A percentile compares a stretch with the other conserved stretches of the same genome.
Evolutionary conservation across 2,888 invertebrate genomes (phyloP).

Genomic region (Drosophila cognata): DNA sequence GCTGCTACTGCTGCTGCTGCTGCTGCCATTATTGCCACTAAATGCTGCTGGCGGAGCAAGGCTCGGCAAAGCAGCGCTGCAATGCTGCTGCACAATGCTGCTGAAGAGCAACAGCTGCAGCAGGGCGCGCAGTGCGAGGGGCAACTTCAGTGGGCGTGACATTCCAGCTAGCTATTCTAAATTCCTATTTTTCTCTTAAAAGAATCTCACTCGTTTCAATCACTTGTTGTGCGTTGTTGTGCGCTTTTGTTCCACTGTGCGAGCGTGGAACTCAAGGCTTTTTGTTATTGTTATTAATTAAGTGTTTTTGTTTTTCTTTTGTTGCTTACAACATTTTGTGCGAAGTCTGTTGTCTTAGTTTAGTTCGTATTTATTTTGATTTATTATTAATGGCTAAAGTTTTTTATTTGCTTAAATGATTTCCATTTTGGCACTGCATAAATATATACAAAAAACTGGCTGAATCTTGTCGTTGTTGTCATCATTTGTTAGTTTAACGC

Average conservation of each 20-base stretch:
- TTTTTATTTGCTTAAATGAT: conserved; percentile 59
- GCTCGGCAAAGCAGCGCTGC: conserved; percentile 58
- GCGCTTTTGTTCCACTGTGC: conserved; percentile 68
- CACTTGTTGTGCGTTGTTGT: conserved; percentile 42
- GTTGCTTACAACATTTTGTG: conserved; percentile 68
- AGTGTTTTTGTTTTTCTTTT: conserved; percentile 9
- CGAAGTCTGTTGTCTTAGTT: conserved; percentile 29
- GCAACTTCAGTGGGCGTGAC: conserved; percentile 64
- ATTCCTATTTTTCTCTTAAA: conserved; percentile 12
- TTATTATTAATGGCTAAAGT: conserved; percentile 25
- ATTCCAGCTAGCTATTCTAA: conserved; percentile 26
- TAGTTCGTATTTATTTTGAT: conserved; percentile 33
- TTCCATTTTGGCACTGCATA: conserved; percentile 71
- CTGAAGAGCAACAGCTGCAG: conserved; percentile 75
- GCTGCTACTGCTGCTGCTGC: background rate
- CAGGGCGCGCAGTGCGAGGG: conserved; percentile 61
- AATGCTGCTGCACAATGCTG: conserved; percentile 71
- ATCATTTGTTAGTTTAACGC: conserved; percentile 18
- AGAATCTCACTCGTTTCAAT: conserved; percentile 22
- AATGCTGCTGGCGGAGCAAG: conserved; percentile 16
- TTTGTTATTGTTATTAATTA: conserved; percentile 5
- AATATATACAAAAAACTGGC: conserved; percentile 10
- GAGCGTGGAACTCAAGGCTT: conserved; percentile 17
- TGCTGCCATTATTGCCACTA: conserved; percentile 3
- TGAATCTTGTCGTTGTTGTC: conserved; percentile 26